Evolutionary conservation across 2,797 vertebrate genomes (phyloP), one percentile per base, ranked within the genome.

Genomic region (Pseudotriccus pelzelni): DNA sequence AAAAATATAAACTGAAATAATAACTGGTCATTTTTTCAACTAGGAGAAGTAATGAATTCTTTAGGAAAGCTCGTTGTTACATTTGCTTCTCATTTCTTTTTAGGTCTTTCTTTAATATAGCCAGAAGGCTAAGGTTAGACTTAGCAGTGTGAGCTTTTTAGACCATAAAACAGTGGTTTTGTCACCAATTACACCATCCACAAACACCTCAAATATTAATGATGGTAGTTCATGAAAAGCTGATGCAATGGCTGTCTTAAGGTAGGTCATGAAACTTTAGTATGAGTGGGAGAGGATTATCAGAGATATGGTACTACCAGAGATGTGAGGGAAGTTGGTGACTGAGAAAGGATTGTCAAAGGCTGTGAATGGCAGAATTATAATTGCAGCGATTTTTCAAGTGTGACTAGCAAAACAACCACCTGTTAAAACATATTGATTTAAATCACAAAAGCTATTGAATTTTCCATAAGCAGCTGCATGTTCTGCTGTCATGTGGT

Each of bases 401-500:
- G 85, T 72, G 24, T 86, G 82, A 95, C 90, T 64, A 77, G 34
- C 56, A 87, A 90, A 96, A 96, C 74, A 94, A 83, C 28, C 41
- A 89, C 82, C 73, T 93, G 82, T 83, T 96, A 87, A 96, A 94
- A 93, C 15, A 13, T 73, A 94, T 62, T 87, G 88, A 97, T 91
- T 95, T 77, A 88, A 76, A 88, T 92, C 90, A 92, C 14, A 96
- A 70, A 94, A 80, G 66, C 83, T 94, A 91, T 94, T 94, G 94
- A 94, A 90, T 95, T 96, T 93, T 91, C 90, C 60, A 80, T 90
- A 92, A 95, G 72, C 37, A 78, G 25, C 70, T 92, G 67, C 43
- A 87, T 93, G 39, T 90, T 94, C 82, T 79, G 44, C 91, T 96
- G 89, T 88, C 95, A 95, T 85, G 52, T 72, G 44, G 85, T 93